Base-by-base conservation (phyloP, 2,888 invertebrate species). In the Andrena minutula region DNA sequence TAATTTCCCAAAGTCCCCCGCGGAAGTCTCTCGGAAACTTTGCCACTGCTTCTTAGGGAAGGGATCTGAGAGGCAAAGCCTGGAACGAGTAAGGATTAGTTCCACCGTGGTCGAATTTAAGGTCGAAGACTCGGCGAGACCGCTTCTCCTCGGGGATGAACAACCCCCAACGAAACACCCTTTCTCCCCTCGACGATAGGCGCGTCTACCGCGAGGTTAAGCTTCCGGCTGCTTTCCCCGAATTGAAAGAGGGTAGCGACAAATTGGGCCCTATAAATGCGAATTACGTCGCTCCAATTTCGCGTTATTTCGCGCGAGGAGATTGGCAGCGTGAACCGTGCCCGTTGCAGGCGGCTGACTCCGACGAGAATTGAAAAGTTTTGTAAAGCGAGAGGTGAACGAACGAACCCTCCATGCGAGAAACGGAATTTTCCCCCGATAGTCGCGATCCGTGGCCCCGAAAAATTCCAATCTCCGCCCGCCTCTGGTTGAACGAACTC, bases 401-500 rank as follows among this genome's bases (percentile, higher is more conserved):
- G 56, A 56, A 56, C 56, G 56, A 56, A 20, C 53, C 53, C 3
- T 23, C 53, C 23, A 26, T 23, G 23, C 53, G 23, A 23, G 23
- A 4, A 20, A 10, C 53, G 26, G 23, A 10, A 1, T 6, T 2
- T 20, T 20, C 20, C 20, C 1, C 41, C 41, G 41, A 41, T 41
- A 41, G 41, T 61, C 23, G 35, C 20, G 35, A 16, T n/a, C 26
- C 53, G 23, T 56, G 49, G 23, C 61, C 8, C 1, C 61, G 32
- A 71, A 61, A 51, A 30, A 26, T 32, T 23, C 6, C 8, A 23
- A 23, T 23, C 12, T 63, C 28, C 28, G 35, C 16, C 26, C 12
- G n/a, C 7, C 16, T 58, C 12, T 20, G 10, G 32, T 10, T 49
- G 49, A 73, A 65, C 41, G 16, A 56, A 56, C 66, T 30, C 56